Evolutionary conservation across 2,888 invertebrate genomes (phyloP), one percentile per base, ranked within the genome.

Genomic region (Lasioglossum villosulum): DNA sequence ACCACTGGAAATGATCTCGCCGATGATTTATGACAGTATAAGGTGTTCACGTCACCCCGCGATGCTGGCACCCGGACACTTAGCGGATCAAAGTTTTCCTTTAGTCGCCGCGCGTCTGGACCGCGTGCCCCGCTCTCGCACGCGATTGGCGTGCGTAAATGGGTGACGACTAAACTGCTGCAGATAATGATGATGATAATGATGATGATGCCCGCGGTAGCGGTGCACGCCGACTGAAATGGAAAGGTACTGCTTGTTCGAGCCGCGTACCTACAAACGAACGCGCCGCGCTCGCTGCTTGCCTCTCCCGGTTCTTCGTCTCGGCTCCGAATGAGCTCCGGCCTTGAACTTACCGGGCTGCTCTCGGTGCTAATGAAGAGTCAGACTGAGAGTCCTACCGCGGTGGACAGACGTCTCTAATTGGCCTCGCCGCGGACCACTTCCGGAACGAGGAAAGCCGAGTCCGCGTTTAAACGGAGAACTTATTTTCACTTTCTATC

Each of bases 401-500:
- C 73, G 75, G 72, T 73, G 79, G 78, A 86, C 78, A 78, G 68
- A 56, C 80, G 70, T 71, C 80, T 84, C 68, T 86, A 89, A 89
- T 84, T 88, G 82, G 83, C 81, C 72, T 23, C 76, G 52, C 78
- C 27, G 48, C 68, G 45, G 78, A 75, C 37, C 66, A 37, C 34
- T 52, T 30, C 48, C 45, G 30, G 78, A 48, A 63, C 59, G 52
- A 39, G 77, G 73, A 80, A 82, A 79, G 77, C 70, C 80, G 75
- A 30, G 45, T 27, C 68, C 75, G 45, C 63, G 86, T 27, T 73
- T 71, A 77, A 78, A 73, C 82, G 73, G 78, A 87, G 82, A 77
- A 89, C 63, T 86, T 84, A 89, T 88, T 86, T 88, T 89, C 88
- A 88, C 88, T 88, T 89, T 88, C 88, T 82, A 76, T 71, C 52